Evolutionary conservation across 2,797 vertebrate species (phyloP).

Genomic region (Cyclura pinguis): DNA sequence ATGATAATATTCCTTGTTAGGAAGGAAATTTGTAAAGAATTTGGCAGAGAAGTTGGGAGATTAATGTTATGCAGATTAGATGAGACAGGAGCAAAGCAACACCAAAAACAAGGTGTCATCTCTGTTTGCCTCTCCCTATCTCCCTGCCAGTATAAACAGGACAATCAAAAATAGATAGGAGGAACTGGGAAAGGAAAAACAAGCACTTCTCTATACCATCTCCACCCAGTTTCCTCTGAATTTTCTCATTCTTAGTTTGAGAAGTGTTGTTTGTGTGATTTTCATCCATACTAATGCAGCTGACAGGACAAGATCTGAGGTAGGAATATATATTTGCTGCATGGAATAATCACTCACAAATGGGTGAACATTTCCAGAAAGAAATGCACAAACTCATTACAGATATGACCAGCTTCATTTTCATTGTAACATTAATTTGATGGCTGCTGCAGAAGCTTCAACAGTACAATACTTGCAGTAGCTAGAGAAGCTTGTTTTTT

Average conservation of each 20-base stretch:
- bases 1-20: neutral
- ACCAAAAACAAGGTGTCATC: neutral
- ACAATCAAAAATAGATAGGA: neutral
- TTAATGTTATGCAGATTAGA: neutral
- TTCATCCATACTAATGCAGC: constrained; percentile 5
- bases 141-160: neutral
- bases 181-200: neutral
- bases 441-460: neutral
- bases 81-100: neutral
- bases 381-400: neutral
- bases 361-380: neutral
- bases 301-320: neutral
- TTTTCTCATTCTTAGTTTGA: neutral
- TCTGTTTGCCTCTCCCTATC: neutral
- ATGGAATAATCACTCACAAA: neutral
- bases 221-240: neutral
- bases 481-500: neutral
- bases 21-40: neutral
- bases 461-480: neutral
- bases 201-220: neutral
- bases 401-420: neutral
- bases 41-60: neutral
- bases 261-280: neutral
- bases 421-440: neutral
- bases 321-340: neutral